phyloP scores from a whole-genome alignment of 2,797 vertebrate species.

The Phaenicophaeus curvirostris region DNA sequence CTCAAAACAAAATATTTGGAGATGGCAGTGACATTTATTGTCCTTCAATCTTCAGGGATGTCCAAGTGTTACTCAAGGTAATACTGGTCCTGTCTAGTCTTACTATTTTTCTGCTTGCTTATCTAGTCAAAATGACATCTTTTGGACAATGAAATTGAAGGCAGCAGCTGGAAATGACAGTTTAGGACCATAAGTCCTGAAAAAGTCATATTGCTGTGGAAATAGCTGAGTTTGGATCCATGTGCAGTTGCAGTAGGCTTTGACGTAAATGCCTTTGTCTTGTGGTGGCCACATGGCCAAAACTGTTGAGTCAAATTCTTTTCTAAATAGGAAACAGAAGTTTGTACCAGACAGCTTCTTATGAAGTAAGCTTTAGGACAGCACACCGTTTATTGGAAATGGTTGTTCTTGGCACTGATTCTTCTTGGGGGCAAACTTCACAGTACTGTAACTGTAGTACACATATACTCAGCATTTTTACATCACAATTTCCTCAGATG shows the following conservation, averaged over 20 bases:
- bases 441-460: background rate
- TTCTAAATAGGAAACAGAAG: background rate
- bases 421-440: background rate
- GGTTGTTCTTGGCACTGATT: background rate
- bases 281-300: background rate
- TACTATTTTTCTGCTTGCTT: background rate
- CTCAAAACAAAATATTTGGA: background rate
- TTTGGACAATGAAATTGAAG: background rate
- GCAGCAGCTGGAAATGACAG: background rate
- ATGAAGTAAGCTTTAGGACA: background rate
- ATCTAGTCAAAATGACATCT: background rate
- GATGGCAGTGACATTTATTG: background rate
- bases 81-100: background rate
- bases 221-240: background rate
- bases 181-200: background rate
- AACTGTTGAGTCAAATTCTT: background rate
- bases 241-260: background rate
- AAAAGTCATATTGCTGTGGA: background rate
- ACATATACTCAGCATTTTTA: background rate
- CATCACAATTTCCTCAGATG: background rate
- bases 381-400: background rate
- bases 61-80: background rate
- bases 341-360: background rate
- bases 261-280: conserved; percentile 5
- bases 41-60: background rate